Evolutionary conservation across 2,797 vertebrate genomes (phyloP).

Genomic region (Pangasius sanitwongsei): DNA sequence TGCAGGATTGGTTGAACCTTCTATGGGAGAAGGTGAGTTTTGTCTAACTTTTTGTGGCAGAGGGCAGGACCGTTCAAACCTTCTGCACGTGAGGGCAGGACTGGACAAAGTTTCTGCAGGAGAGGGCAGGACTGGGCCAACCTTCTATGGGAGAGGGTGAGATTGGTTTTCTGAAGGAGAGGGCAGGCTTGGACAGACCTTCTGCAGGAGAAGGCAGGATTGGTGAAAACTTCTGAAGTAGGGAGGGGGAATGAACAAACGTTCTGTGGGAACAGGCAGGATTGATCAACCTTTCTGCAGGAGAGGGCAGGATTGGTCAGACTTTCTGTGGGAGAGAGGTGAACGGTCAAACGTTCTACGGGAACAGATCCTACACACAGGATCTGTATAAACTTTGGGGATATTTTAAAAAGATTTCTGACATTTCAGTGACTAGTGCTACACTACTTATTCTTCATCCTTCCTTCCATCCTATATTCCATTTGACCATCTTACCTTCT

Average conservation of each 20-base stretch:
- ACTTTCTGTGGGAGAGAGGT: background rate
- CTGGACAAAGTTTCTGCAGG: background rate
- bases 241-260: background rate
- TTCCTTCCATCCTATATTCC: background rate
- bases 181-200: background rate
- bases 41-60: background rate
- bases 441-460: background rate
- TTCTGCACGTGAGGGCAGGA: background rate
- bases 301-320: background rate
- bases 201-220: background rate
- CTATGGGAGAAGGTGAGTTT: background rate
- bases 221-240: background rate
- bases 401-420: background rate
- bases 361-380: background rate
- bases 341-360: background rate
- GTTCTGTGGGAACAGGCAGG: too few species aligned
- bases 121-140: background rate
- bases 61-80: background rate
- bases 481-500: background rate
- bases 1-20: background rate
- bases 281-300: background rate
- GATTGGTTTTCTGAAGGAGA: background rate
- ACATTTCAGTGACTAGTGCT: background rate
- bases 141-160: background rate
- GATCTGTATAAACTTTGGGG: background rate